Percentiles rank a stretch among this genome's conserved stretches.
Evolutionary conservation across 2,797 vertebrate species (phyloP).

Genomic region (Chrysocyon brachyurus): DNA sequence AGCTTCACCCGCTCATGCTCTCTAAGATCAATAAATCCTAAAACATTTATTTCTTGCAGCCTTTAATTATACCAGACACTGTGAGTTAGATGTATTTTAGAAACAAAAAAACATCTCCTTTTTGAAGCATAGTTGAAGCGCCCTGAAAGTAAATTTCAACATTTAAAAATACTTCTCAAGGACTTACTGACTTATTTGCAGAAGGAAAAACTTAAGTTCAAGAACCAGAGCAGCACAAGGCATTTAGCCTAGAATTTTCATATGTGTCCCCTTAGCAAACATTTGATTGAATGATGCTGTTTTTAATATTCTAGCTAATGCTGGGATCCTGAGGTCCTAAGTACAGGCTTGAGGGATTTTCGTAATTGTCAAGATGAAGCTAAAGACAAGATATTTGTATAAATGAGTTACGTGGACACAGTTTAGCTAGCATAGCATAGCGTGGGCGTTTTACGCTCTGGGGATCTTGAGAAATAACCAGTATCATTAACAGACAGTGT

Average conservation of each 20-base stretch:
- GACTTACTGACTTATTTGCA: neutral
- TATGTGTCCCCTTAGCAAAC: neutral
- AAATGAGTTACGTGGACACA: neutral
- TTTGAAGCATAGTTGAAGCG: neutral
- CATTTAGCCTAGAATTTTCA: neutral
- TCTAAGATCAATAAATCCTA: neutral
- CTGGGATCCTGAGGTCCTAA: neutral
- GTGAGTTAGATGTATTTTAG: neutral
- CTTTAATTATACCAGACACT: neutral
- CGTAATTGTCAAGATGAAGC: neutral
- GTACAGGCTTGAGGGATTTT: neutral
- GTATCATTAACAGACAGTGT: neutral
- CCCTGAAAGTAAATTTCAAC: neutral
- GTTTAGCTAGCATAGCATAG: neutral
- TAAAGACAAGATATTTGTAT: neutral
- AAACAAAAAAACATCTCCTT: neutral
- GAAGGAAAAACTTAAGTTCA: neutral
- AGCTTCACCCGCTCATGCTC: neutral
- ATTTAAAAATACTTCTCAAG: neutral
- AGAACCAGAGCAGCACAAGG: neutral
- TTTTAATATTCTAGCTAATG: neutral
- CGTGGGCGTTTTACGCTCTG: neutral
- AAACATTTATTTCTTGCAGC: neutral
- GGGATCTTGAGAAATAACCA: neutral
- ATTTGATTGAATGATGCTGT: neutral